Percentiles rank a stretch among this genome's conserved stretches.
phyloP scores from a whole-genome alignment of 2,113 vertebrate species.

The Scopus umbretta region DNA sequence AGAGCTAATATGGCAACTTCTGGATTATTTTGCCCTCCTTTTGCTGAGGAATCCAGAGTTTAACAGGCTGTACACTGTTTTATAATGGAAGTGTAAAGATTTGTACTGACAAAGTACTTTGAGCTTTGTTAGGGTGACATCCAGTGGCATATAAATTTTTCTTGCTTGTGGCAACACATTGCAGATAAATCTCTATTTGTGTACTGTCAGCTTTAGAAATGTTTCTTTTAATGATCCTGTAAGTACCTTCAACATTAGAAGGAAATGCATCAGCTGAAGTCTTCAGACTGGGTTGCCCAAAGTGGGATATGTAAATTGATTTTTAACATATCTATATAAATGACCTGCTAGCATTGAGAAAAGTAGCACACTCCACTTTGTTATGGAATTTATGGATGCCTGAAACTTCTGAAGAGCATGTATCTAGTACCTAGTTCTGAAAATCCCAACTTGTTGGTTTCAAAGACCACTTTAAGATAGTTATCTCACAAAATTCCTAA shows the following conservation, averaged over 20 bases:
- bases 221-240: not conserved
- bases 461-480: not conserved
- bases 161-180: not conserved
- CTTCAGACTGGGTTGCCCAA: not conserved
- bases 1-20: not conserved
- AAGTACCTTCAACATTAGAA: not conserved
- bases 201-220: not conserved
- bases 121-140: constrained; percentile 29
- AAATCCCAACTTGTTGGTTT: not conserved
- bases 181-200: not conserved
- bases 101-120: not conserved
- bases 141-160: not conserved
- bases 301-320: not conserved
- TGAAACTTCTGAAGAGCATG: not conserved
- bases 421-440: not conserved
- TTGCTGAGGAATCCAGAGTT: not conserved
- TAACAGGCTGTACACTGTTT: not conserved
- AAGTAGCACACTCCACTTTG: not conserved
- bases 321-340: not conserved
- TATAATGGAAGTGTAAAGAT: not conserved
- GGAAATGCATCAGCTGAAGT: not conserved
- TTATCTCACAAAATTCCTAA: not conserved
- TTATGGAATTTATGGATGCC: not conserved
- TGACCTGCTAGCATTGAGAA: not conserved
- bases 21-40: not conserved